Base-by-base conservation (phyloP, 1,140 invertebrate genomes). In the Teleopsis dalmanni region DNA sequence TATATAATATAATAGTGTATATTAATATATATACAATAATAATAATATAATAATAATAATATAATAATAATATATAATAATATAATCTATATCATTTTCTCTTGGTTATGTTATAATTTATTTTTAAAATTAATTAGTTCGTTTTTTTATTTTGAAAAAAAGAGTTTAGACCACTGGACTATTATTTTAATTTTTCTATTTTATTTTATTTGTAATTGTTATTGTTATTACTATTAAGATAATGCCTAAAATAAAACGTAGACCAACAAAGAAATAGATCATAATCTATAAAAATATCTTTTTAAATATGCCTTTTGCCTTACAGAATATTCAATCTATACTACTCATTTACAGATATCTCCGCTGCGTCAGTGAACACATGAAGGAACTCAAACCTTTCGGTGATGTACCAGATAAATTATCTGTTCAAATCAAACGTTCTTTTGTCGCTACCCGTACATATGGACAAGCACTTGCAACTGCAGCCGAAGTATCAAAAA, bases 341-440 rank as follows among this genome's bases (percentile, higher is more conserved):
- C 25, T 23, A 31, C 16, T 26, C 25, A 16, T 23, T 46, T 36
- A n/a, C 16, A 83, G 81, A 56, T 90, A 93, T 67, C 70, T 92
- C 53, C 79, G 80, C 19, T 97, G 94, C 72, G 86, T 96, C 27
- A 84, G 81, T 48, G 83, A 90, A 56, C 82, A 91, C 59, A 96
- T 98, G 92, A 82, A 86, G 37, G 85, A 93, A 48, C 79, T 96
- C 65, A 84, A 91, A 62, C 93, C 93, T 1, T 97, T 98, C 67
- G 91, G 91, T 3, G 93, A 96, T 70, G 88, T 95, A 18, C 93
- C 93, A 1, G 79, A 85, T 55, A 95, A 95, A 73, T 76, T 97
- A 14, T 85, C 85, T 1, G 77, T 85, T 13, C 91, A 95, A 71
- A 81, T 97, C 36, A 87, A 89, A 62, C 75, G 93, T 26, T 91